phyloP scores from a whole-genome alignment of 2,797 vertebrate species.

The Platyrinchus mystaceus region DNA sequence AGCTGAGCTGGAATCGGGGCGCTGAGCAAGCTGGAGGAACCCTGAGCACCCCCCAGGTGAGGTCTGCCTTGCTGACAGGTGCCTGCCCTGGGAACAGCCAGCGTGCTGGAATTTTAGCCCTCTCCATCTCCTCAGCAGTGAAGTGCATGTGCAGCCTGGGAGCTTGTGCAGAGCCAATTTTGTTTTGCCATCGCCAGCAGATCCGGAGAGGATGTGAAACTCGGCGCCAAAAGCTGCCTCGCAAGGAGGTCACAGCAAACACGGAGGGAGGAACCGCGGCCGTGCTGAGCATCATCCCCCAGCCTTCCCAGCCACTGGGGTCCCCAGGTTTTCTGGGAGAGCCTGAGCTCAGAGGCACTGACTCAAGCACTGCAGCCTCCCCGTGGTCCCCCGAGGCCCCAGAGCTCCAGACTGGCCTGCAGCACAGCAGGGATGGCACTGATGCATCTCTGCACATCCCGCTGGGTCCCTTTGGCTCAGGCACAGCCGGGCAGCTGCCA shows the following conservation, averaged over 20 bases:
- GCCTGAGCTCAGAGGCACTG: conserved; percentile 7
- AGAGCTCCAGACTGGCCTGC: neutral
- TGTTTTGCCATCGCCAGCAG: neutral
- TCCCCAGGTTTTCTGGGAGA: neutral
- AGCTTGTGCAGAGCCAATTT: neutral
- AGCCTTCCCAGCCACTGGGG: neutral
- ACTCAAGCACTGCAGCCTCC: neutral
- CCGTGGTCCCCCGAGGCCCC: neutral
- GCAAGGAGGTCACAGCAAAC: neutral
- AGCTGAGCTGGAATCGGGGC: neutral
- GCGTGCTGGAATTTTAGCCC: neutral
- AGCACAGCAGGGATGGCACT: neutral
- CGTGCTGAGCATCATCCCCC: neutral
- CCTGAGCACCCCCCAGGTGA: neutral
- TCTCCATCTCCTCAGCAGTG: neutral
- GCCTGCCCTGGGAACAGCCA: neutral
- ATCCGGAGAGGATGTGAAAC: neutral
- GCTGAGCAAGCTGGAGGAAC: neutral
- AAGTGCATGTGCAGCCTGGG: neutral
- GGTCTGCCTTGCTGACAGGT: neutral
- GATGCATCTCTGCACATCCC: neutral
- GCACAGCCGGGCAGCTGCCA: neutral
- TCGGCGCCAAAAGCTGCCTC: neutral
- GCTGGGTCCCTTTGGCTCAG: neutral
- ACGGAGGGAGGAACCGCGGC: neutral